Evolutionary conservation across 1,140 invertebrate genomes (phyloP).

Genomic region (Dendrolimus kikuchii): DNA sequence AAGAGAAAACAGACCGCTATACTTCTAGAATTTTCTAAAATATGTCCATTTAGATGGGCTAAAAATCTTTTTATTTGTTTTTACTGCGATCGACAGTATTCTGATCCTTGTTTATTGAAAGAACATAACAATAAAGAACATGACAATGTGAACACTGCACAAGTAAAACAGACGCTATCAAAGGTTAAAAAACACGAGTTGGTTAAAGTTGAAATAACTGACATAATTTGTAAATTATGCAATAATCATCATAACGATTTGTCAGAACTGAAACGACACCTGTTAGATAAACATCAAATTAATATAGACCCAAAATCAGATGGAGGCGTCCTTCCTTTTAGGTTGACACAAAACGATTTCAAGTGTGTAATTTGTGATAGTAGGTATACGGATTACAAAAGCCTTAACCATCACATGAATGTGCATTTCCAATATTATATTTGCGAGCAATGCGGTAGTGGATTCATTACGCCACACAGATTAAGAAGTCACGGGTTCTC

Average conservation of each 20-base stretch:
- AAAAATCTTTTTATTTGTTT: constrained; percentile 56
- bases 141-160: constrained; percentile 9
- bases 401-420: constrained; percentile 63
- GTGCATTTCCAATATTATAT: constrained; percentile 75
- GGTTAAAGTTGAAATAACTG: constrained; percentile 51
- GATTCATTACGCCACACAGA: constrained; percentile 69
- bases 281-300: constrained; percentile 34
- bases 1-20: too few relatives aligned
- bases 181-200: constrained; percentile 52
- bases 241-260: constrained; percentile 25
- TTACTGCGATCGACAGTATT: constrained; percentile 45
- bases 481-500: constrained; percentile 55
- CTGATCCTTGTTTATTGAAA: constrained; percentile 36
- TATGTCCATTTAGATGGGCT: constrained; percentile 60
- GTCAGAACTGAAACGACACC: constrained; percentile 33
- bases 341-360: constrained; percentile 35
- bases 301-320: constrained; percentile 33
- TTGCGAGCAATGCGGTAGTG: constrained; percentile 85
- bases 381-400: constrained; percentile 55
- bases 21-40: constrained; percentile 43
- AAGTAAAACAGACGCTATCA: constrained; percentile 35
- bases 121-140: constrained; percentile 39
- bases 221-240: constrained; percentile 47
- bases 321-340: constrained; percentile 53
- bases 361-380: constrained; percentile 59